phyloP scores from a whole-genome alignment of 2,113 vertebrate genomes.

The Drymodes brunneopygia region DNA sequence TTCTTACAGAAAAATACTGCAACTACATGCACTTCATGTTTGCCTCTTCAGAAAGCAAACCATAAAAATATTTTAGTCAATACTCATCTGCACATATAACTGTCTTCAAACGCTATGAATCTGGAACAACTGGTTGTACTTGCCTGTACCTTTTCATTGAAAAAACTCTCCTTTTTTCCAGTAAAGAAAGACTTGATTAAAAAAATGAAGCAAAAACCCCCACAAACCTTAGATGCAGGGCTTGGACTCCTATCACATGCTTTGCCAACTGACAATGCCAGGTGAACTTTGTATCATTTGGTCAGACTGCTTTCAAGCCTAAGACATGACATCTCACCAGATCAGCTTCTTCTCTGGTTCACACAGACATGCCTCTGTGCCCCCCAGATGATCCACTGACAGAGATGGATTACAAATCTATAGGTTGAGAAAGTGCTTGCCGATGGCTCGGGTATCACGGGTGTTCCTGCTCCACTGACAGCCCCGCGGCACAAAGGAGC shows the following conservation, averaged over 20 bases:
- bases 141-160: not conserved
- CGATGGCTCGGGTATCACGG: not conserved
- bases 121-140: not conserved
- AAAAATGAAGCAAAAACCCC: fast-evolving
- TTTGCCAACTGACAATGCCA: not conserved
- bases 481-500: fast-evolving
- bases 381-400: not conserved
- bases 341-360: not conserved
- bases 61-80: not conserved
- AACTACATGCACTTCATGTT: not conserved
- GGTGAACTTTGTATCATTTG: not conserved
- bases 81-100: not conserved
- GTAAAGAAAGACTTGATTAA: not conserved
- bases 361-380: not conserved
- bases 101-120: not conserved
- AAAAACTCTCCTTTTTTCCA: not conserved
- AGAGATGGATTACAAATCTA: not conserved
- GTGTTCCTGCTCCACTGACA: not conserved
- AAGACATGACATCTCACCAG: not conserved
- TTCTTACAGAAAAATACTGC: not conserved
- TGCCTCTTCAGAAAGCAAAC: not conserved
- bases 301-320: not conserved
- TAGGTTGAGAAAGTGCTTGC: not conserved
- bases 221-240: not conserved
- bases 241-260: not conserved